Evolutionary conservation across 2,888 invertebrate genomes (phyloP), one percentile per base, ranked within the genome.

Genomic region (Pachliopta kotzebuea): DNA sequence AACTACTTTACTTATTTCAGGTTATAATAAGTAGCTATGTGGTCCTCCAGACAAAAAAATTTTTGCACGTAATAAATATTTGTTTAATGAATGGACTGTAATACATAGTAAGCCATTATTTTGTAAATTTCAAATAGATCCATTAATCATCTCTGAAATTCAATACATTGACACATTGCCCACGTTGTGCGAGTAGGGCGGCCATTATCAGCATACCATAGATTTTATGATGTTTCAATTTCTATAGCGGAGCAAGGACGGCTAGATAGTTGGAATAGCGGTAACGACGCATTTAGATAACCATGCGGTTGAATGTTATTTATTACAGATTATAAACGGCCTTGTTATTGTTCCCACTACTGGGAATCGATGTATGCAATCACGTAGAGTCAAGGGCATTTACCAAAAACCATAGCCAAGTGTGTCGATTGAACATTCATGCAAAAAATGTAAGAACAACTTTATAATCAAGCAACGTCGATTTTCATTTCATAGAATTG

Each of bases 61-160:
- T 4, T n/a, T 49, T 42, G 18, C 18, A n/a, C n/a, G n/a, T n/a
- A n/a, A n/a, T n/a, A n/a, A n/a, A n/a, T n/a, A n/a, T n/a, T n/a
- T n/a, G n/a, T n/a, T n/a, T n/a, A 45, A n/a, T 6, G 14, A 18
- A n/a, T 45, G 6, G 11, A 45, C 49, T 18, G 21, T 18, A n/a
- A 71, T 72, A 71, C 76, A 78, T 76, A 73, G 74, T 78, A 81
- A 73, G 69, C 72, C 72, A 73, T 69, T 71, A 55, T 45, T 53
- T 63, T 42, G n/a, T 76, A 80, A 84, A 83, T 88, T 88, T 81
- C 84, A 73, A 83, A 76, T 79, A 79, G 88, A 86, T 76, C 83
- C 83, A 89, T 90, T 87, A 88, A 89, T 90, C 88, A 90, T 88
- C 83, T 83, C 81, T 85, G 87, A 85, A 86, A 88, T 90, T 88